Evolutionary conservation across 1,140 invertebrate species (phyloP).

Genomic region (Leguminivora glycinivorella): DNA sequence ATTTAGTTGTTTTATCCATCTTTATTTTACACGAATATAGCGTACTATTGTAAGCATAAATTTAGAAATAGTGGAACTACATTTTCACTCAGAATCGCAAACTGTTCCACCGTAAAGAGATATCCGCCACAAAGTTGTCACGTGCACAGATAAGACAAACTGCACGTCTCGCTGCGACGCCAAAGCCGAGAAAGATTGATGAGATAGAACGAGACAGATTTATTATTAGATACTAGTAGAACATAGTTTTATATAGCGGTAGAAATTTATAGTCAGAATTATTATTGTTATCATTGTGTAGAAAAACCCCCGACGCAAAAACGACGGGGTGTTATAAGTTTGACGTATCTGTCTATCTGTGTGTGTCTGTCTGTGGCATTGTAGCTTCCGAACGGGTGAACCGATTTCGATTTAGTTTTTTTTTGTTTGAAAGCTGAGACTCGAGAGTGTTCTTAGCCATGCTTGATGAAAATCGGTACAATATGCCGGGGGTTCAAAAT

Average conservation of each 20-base stretch:
- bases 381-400: too few relatives aligned
- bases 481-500: too few relatives aligned
- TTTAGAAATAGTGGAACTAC: not conserved
- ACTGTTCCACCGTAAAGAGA: constrained; percentile 7
- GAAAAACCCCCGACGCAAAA: too few relatives aligned
- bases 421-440: too few relatives aligned
- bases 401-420: too few relatives aligned
- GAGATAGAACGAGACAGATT: constrained; percentile 9
- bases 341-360: too few relatives aligned
- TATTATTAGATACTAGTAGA: not conserved
- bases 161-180: constrained; percentile 9
- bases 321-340: too few relatives aligned
- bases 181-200: constrained; percentile 14
- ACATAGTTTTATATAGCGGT: not conserved
- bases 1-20: too few relatives aligned
- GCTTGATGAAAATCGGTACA: too few relatives aligned
- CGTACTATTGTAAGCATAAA: not conserved
- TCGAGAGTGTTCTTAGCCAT: too few relatives aligned
- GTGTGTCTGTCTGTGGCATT: too few relatives aligned
- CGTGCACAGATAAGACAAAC: constrained; percentile 16
- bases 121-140: constrained; percentile 9
- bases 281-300: not conserved
- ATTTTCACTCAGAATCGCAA: not conserved
- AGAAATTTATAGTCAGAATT: not conserved
- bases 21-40: too few relatives aligned